Evolutionary conservation across 2,113 vertebrate genomes (phyloP).

Genomic region (Garra rufa): DNA sequence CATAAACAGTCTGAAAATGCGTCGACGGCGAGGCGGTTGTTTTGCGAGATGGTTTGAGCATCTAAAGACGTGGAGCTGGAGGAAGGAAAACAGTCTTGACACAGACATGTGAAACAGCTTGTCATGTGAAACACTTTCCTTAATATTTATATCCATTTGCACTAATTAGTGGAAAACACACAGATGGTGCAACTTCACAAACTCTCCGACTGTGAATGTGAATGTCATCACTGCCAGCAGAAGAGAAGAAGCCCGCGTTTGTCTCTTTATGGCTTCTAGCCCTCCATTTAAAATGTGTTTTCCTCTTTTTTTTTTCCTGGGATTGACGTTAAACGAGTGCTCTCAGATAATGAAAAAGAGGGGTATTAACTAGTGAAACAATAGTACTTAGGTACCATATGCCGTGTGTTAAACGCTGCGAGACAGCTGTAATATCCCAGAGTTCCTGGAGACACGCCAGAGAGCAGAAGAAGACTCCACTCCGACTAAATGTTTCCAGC

Average conservation of each 20-base stretch:
- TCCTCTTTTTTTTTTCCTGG: conserved; percentile 57
- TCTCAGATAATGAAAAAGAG: conserved; percentile 69
- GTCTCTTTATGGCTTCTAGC: conserved; percentile 58
- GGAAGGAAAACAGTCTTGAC: conserved; percentile 69
- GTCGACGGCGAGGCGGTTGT: neutral
- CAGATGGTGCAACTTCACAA: conserved; percentile 82
- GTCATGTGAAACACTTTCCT: conserved; percentile 77
- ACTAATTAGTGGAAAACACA: conserved; percentile 81
- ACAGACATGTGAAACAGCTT: conserved; percentile 78
- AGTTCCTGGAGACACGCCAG: conserved; percentile 79
- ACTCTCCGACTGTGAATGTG: conserved; percentile 77
- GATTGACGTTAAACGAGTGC: conserved; percentile 73
- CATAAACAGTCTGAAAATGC: neutral
- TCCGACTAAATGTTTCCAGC: conserved; percentile 78
- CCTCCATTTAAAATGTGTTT: neutral
- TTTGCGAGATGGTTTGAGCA: neutral
- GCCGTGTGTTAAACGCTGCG: conserved; percentile 75
- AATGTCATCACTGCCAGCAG: conserved; percentile 79
- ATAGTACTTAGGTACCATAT: conserved; percentile 80
- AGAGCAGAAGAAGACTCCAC: conserved; percentile 74
- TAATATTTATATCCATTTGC: conserved; percentile 81
- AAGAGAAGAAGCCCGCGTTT: conserved; percentile 67
- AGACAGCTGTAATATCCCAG: conserved; percentile 80
- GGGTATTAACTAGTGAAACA: conserved; percentile 76
- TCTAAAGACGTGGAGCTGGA: conserved; percentile 64